Percentiles rank a stretch among this genome's conserved stretches.
These are phyloP conservation scores for Linnaemya vulpina DNA, from an alignment of 2,888 invertebrate genomes.

Conservation along the genomic window DNA sequence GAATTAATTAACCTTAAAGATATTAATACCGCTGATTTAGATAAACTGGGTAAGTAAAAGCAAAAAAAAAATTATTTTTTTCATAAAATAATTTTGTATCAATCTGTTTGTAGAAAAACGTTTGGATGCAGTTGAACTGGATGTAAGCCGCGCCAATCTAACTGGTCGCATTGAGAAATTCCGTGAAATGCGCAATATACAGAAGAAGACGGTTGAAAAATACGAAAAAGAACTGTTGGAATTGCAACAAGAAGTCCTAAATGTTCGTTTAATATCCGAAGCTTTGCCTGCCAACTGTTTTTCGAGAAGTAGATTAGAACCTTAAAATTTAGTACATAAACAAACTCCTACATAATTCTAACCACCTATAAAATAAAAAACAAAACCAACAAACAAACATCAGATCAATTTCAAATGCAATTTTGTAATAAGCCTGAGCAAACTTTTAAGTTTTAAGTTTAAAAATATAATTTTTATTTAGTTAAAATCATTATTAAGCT, in stretches of 20 bases:
- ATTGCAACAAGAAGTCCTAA: slow-evolving; percentile 90
- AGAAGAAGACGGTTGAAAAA: slow-evolving; percentile 90
- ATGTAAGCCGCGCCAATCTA: slow-evolving; percentile 88
- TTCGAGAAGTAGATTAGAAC: slow-evolving; percentile 89
- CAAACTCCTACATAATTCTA: slow-evolving; percentile 1
- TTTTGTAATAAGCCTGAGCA: slow-evolving; percentile 42
- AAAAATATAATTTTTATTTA: slow-evolving; percentile 60
- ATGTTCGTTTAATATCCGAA: slow-evolving; percentile 91
- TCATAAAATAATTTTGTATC: background rate
- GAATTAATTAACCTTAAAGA: slow-evolving; percentile 90
- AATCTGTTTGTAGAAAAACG: slow-evolving; percentile 84
- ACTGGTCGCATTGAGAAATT: slow-evolving; percentile 90
- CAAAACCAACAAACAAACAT: slow-evolving; percentile 50
- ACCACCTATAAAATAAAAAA: slow-evolving; percentile 52
- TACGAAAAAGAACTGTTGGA: slow-evolving; percentile 90
- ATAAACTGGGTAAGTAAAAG: slow-evolving; percentile 84
- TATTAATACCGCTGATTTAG: slow-evolving; percentile 87
- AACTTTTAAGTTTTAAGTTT: slow-evolving; percentile 61
- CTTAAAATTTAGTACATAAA: slow-evolving; percentile 73
- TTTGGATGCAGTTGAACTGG: slow-evolving; percentile 88
- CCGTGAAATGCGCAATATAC: slow-evolving; percentile 87
- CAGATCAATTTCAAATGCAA: slow-evolving; percentile 48
- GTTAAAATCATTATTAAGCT: slow-evolving; percentile 71
- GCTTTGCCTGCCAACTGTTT: slow-evolving; percentile 93
- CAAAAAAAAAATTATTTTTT: background rate